Evolutionary conservation across 2,113 vertebrate genomes (phyloP), one percentile per base, ranked within the genome.

Genomic region (Pelmatolapia mariae): DNA sequence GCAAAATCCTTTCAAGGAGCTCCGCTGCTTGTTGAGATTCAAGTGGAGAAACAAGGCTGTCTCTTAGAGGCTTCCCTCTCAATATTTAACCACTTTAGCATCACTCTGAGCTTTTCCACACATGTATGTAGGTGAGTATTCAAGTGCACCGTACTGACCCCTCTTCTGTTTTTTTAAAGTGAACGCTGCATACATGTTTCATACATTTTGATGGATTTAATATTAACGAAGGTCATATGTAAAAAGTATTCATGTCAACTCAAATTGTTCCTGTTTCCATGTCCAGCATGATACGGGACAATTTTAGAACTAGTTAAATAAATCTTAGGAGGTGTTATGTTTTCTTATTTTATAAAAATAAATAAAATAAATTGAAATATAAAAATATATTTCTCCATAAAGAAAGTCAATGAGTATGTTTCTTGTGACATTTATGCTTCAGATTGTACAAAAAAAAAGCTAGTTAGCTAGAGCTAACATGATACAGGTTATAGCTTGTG

Each of bases 11-110:
- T 86, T 76, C 4, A 57, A 81, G 36, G 45, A 24, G 18, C 18
- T 68, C n/a, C 3, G 3, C 38, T 57, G 22, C 71, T 79, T 84
- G 18, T 86, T 86, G 81, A n/a, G 82, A 83, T 80, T 90, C 16
- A 66, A 84, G 80, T 56, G 47, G 59, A 88, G 40, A 82, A 82
- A 63, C 13, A 18, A 40, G 57, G 15, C 18, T 8, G 54, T n/a
- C 19, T 24, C 50, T 36, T 24, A 6, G 26, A 80, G 31, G 22
- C n/a, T 16, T 85, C 19, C 40, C 31, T 81, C 38, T 87, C n/a
- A 61, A 86, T 92, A 78, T 89, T 87, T 87, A 82, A 91, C 38
- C 29, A 89, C 71, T 66, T 81, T 4, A 71, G 59, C 38, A 5
- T 86, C 57, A 24, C 26, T 36, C 10, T 1, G 40, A 50, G 33